Base-by-base conservation (phyloP, 2,797 vertebrate genomes). In the Benthosema pterotum region DNA sequence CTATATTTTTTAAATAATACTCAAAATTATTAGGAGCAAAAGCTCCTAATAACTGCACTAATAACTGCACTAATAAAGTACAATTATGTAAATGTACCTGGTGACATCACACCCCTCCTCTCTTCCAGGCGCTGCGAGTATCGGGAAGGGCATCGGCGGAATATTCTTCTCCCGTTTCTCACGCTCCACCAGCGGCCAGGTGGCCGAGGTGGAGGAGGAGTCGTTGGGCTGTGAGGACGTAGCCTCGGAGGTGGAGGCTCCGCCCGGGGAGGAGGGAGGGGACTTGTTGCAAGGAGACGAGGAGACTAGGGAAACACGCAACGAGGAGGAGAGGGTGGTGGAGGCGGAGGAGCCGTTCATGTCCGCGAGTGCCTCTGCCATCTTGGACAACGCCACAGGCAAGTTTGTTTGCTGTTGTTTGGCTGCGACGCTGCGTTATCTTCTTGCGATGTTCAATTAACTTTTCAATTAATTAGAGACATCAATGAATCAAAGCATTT, bases 111-210 rank as follows among this genome's bases (percentile, higher is more conserved):
- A 38, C 32, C 7, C 8, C 52, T 32, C 3, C 12, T 48, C 52
- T 12, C 13, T 67, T 15, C n/a, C 85, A 98, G 97, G 97, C 74
- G 97, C 97, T 11, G 97, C 97, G 0, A 97, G 94, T 82, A 93
- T 98, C 0, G 96, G 96, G 65, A 98, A 98, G 75, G 97, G 97
- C 66, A 95, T 99, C 0, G 95, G 97, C 4, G 96, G 96, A 73
- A 99, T 99, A 86, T 83, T 99, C 5, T 96, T 99, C 78, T 98
- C 96, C 0, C 94, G 95, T 59, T 98, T 99, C 65, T 95, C 96
- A 19, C 92, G 95, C 2, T 94, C 95, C 6, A 94, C 95, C 6
- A 94, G 89, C 38, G 86, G 93, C 11, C 85, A 93, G 54, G 71
- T 90, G 45, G 74, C 92, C 0, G 94, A 93, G 45, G 63, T 83